Percentiles rank a stretch among this genome's conserved stretches.
Conservation (phyloP, 2,797 vertebrate species). For the Anabas testudineus region DNA sequence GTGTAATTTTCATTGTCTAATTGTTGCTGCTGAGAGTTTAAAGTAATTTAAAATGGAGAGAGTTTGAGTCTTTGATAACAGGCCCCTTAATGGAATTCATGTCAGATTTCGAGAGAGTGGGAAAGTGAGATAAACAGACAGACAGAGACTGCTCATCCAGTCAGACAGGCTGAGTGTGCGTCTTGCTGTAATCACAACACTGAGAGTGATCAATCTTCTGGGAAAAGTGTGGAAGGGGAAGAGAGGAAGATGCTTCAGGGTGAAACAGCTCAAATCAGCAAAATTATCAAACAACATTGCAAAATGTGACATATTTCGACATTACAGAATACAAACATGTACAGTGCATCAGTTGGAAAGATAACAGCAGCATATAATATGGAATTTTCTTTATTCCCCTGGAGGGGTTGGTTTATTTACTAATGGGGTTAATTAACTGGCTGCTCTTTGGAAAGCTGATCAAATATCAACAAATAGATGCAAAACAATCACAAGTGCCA, state of each 20-base stretch:
- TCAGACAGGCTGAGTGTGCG: conserved; percentile 20
- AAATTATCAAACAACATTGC: not conserved
- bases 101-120: not conserved
- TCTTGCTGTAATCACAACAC: conserved; percentile 34
- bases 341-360: not conserved
- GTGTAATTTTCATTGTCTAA: too few relatives aligned
- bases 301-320: conserved; percentile 17
- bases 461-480: too few relatives aligned
- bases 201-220: conserved; percentile 17
- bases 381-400: not conserved
- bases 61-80: not conserved
- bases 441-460: too few relatives aligned
- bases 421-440: too few relatives aligned
- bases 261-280: conserved; percentile 8
- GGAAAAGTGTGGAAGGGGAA: conserved; percentile 25
- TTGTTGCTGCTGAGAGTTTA: too few relatives aligned
- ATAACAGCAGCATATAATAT: not conserved
- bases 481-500: too few relatives aligned
- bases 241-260: conserved; percentile 15
- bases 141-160: conserved; percentile 10
- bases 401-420: too few relatives aligned
- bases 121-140: conserved; percentile 6
- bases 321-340: not conserved
- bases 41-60: too few relatives aligned
- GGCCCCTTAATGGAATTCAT: not conserved